Percentiles rank a stretch among this genome's conserved stretches.
Evolutionary conservation across 2,888 invertebrate genomes (phyloP).

Genomic region (Neoaliturus tenellus): DNA sequence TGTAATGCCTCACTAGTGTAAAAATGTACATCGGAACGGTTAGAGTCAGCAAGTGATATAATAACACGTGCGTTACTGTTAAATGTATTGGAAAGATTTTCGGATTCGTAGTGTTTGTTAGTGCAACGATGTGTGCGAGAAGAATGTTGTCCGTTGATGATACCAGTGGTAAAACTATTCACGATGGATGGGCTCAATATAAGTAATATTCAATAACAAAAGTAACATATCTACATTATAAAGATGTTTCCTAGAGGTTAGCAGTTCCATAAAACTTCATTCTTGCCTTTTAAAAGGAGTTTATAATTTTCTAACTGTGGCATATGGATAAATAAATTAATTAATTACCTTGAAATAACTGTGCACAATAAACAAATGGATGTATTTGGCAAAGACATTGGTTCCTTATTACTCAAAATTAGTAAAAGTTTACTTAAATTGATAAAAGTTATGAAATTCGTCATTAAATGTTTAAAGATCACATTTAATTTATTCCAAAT

Average conservation of each 20-base stretch:
- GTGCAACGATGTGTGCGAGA: background rate
- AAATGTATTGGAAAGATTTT: conserved; percentile 22
- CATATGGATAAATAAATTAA: too few relatives aligned
- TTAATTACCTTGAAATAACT: too few relatives aligned
- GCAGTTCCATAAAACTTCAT: conserved; percentile 1
- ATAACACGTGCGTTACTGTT: background rate
- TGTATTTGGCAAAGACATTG: too few relatives aligned
- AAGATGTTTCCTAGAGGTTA: conserved; percentile 2
- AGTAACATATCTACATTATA: conserved; percentile 2
- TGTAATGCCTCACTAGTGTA: conserved; percentile 35
- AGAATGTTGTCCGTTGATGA: conserved; percentile 1
- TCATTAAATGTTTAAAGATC: too few relatives aligned
- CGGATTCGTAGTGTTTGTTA: conserved; percentile 5
- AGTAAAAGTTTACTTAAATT: too few relatives aligned
- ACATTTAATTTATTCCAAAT: too few relatives aligned
- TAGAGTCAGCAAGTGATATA: conserved; percentile 5
- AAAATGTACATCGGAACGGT: conserved; percentile 19
- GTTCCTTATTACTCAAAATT: too few relatives aligned
- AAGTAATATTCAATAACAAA: background rate
- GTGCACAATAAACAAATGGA: too few relatives aligned
- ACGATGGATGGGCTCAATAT: conserved; percentile 17
- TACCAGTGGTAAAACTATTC: conserved; percentile 2
- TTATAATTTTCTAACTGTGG: too few relatives aligned
- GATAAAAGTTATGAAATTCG: too few relatives aligned
- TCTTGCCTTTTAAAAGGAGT: too few relatives aligned